Base-by-base conservation (phyloP, 1,140 invertebrate genomes). In the Octopus sinensis region DNA sequence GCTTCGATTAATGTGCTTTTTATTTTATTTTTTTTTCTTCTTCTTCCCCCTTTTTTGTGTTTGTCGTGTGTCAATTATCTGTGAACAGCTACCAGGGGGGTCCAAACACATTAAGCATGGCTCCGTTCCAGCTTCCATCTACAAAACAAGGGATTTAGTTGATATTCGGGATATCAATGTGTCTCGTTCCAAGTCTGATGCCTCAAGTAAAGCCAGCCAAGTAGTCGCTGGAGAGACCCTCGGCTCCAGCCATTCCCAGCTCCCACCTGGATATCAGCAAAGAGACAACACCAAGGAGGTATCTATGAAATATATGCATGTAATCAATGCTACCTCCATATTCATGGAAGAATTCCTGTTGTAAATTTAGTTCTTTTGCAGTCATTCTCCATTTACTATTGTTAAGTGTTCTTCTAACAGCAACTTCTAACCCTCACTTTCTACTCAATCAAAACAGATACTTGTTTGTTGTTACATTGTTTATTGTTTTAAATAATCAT, bases 171-270 rank as follows among this genome's bases (percentile, higher is more conserved):
- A 76, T 6, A 76, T 79, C 53, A 56, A 79, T 56, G 80, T 85
- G 78, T 80, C 82, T 56, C 82, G 84, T n/a, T 85, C 84, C 23
- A 84, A 85, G 73, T 85, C 84, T 5, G 84, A 85, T 53, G 84
- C 79, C 9, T 79, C 82, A 4, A 68, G 82, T 43, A 80, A 76
- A 54, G 53, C 54, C 43, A 43, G 79, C 62, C 79, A 62, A 17
- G 13, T 68, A n/a, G 12, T 53, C 52, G 52, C 5, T 53, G 54
- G 77, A 79, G 62, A 23, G 6, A n/a, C 53, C 79, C 43, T 51
- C 30, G 62, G 54, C 79, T 53, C 79, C 62, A 51, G 43, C 79
- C 52, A 43, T 7, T 53, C 30, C 54, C 79, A 30, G 51, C 79
- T 51, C 30, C 52, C 30, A 51, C 17, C 23, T 53, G 30, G 30